Percentiles rank a stretch among this genome's conserved stretches.
Conservation (phyloP, 2,888 invertebrate genomes). For the Drosophila phalerata region DNA sequence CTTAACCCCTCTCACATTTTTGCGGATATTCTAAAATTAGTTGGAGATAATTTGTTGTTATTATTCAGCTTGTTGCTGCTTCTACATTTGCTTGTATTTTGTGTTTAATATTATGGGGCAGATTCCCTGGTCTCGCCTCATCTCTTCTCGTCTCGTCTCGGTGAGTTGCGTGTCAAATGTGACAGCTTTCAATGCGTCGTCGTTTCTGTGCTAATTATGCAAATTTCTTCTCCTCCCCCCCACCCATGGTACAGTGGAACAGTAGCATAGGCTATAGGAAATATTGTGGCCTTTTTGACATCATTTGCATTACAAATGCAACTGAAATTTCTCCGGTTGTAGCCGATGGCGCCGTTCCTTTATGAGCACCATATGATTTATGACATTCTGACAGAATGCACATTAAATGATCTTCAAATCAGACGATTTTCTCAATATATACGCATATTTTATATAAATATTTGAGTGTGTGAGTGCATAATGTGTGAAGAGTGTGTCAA, state of each 20-base stretch:
- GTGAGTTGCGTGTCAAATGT: conserved; percentile 61
- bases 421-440: conserved; percentile 5
- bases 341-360: conserved; percentile 20
- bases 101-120: conserved; percentile 20
- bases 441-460: not conserved
- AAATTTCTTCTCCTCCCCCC: conserved; percentile 45
- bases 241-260: not conserved
- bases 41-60: conserved; percentile 60
- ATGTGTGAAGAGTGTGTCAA: conserved; percentile 40
- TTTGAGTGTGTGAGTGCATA: conserved; percentile 5
- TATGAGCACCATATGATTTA: conserved; percentile 56
- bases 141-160: conserved; percentile 16
- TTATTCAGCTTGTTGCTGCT: conserved; percentile 23
- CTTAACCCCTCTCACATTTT: conserved; percentile 21
- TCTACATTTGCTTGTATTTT: conserved; percentile 38
- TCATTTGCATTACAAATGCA: conserved; percentile 69
- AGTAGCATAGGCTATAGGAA: conserved; percentile 1
- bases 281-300: conserved; percentile 35
- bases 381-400: conserved; percentile 52
- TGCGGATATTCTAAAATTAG: conserved; percentile 65
- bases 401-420: conserved; percentile 24
- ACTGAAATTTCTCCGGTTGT: conserved; percentile 33
- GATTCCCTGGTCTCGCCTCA: conserved; percentile 2
- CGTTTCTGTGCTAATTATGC: conserved; percentile 72
- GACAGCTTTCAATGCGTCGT: conserved; percentile 70